phyloP scores from a whole-genome alignment of 1,140 invertebrate genomes.

The Pseudachorutes palmiensis region DNA sequence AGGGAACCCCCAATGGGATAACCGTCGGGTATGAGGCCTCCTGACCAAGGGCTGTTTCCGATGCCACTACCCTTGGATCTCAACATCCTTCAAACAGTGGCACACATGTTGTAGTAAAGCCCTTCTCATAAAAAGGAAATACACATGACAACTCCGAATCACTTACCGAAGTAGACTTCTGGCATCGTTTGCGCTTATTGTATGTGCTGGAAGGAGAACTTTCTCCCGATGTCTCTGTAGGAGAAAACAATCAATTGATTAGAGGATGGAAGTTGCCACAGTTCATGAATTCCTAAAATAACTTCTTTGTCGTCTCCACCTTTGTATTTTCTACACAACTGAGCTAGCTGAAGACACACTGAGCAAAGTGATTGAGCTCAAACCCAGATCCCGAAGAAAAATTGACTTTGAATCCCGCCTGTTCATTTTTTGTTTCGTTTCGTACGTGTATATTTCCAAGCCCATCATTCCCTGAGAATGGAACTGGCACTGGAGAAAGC shows the following conservation, averaged over 20 bases:
- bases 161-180: conserved; percentile 34
- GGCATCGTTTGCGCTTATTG: conserved; percentile 29
- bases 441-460: neutral
- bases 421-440: neutral
- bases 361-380: neutral
- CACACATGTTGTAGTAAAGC: neutral
- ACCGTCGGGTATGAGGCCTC: conserved; percentile 40
- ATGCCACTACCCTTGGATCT: conserved; percentile 5
- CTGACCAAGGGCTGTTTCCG: conserved; percentile 37
- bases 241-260: conserved; percentile 12
- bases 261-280: neutral
- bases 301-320: neutral
- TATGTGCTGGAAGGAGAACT: conserved; percentile 26
- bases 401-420: neutral
- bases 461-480: neutral
- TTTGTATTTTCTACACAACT: neutral
- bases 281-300: conserved; percentile 1
- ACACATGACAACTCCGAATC: neutral
- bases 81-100: conserved; percentile 10
- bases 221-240: conserved; percentile 27
- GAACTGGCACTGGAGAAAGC: neutral
- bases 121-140: neutral
- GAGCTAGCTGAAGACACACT: neutral
- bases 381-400: neutral
- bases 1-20: conserved; percentile 37